These are phyloP conservation scores for Malacoctenus gilli DNA, from an alignment of 2,797 vertebrate genomes.

Conservation along the genomic window DNA sequence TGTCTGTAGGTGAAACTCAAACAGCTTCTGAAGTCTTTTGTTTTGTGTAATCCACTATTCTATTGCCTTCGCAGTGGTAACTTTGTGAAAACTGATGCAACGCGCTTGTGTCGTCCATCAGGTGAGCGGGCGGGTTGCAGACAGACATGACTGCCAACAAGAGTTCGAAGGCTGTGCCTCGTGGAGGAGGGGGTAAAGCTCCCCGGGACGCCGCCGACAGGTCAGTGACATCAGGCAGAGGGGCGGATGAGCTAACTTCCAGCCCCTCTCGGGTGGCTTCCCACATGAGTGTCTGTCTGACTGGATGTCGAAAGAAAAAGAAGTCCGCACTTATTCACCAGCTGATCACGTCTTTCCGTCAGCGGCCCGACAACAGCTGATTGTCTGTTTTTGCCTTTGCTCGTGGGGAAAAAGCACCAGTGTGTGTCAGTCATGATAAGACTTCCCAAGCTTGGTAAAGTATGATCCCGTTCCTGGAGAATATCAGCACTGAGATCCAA, in stretches of 20 bases:
- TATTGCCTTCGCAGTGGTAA: neutral
- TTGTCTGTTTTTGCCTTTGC: conserved; percentile 4
- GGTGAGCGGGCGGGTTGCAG: conserved; percentile 82
- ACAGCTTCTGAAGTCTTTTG: neutral
- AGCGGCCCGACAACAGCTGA: neutral
- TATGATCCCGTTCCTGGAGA: conserved; percentile 56
- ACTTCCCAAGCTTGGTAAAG: conserved; percentile 48
- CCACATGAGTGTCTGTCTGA: neutral
- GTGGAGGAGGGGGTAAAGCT: conserved; percentile 89
- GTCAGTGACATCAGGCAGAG: conserved; percentile 79
- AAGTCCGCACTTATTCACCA: neutral
- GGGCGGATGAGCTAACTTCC: neutral
- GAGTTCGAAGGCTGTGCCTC: conserved; percentile 88
- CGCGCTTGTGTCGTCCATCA: conserved; percentile 69
- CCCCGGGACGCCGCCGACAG: conserved; percentile 88
- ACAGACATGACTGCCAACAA: conserved; percentile 99
- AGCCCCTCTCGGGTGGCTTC: conserved; percentile 17
- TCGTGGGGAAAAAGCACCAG: conserved; percentile 36
- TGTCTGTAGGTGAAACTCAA: conserved; percentile 22
- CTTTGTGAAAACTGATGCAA: conserved; percentile 4
- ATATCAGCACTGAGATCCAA: conserved; percentile 50
- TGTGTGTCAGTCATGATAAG: conserved; percentile 46
- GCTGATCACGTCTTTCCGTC: conserved; percentile 11
- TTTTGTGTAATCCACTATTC: no score
- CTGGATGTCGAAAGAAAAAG: conserved; percentile 7